Conservation (phyloP, 1,140 invertebrate species). For the Drosophila novamexicana region DNA sequence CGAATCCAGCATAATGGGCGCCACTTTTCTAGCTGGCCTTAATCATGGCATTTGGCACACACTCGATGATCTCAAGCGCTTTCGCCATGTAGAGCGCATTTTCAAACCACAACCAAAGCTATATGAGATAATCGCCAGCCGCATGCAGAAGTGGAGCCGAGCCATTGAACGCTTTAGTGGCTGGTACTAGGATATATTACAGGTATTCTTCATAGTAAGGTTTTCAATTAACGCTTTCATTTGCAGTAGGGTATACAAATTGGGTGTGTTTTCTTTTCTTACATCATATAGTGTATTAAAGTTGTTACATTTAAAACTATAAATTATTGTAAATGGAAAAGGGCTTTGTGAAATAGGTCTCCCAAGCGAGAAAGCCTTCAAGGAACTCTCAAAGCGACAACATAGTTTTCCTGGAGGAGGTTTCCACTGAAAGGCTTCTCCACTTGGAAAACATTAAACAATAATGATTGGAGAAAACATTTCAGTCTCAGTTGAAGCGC, state of each 20-base stretch:
- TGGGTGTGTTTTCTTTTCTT: conserved; percentile 29
- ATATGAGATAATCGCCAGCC: conserved; percentile 83
- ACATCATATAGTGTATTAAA: conserved; percentile 38
- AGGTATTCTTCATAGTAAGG: conserved; percentile 19
- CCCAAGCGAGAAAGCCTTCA: not conserved
- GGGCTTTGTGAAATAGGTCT: not conserved
- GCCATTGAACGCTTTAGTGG: conserved; percentile 88
- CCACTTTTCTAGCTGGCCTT: conserved; percentile 92
- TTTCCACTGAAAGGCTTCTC: no score
- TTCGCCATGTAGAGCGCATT: conserved; percentile 86
- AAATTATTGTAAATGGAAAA: conserved; percentile 23
- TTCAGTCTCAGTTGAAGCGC: conserved; percentile 84
- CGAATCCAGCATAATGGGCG: conserved; percentile 92
- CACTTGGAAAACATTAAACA: not conserved
- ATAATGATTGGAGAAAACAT: conserved; percentile 20
- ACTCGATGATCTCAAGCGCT: conserved; percentile 87
- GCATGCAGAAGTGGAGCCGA: conserved; percentile 87
- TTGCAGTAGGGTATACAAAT: conserved; percentile 35
- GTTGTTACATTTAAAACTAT: conserved; percentile 42
- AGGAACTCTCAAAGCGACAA: no score
- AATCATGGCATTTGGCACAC: conserved; percentile 91
- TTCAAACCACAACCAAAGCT: conserved; percentile 87
- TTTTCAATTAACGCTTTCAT: conserved; percentile 26
- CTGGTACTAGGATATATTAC: conserved; percentile 86
- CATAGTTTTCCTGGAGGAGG: no score